These are phyloP conservation scores for Eulemur rufifrons DNA, from an alignment of 2,113 vertebrate genomes.

Conservation along the genomic window DNA sequence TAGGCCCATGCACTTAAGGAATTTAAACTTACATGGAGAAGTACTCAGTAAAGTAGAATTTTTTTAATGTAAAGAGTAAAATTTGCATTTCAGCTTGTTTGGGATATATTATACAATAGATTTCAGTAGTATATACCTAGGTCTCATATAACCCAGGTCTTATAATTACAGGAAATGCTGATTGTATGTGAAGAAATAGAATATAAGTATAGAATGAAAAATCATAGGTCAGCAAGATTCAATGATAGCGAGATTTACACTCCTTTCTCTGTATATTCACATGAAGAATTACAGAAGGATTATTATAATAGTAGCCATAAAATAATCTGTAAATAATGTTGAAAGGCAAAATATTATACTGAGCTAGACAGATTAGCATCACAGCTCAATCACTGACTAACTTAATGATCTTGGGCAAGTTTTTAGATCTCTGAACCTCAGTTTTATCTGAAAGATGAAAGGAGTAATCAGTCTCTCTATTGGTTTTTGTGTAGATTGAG, in stretches of 20 bases:
- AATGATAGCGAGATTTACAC: background rate
- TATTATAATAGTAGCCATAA: background rate
- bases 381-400: background rate
- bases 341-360: background rate
- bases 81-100: background rate
- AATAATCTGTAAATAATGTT: background rate
- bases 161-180: background rate
- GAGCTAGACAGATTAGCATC: background rate
- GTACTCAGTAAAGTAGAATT: background rate
- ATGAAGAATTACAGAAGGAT: background rate
- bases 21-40: background rate
- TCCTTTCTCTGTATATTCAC: background rate
- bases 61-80: constrained; percentile 1
- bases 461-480: background rate
- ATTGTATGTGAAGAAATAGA: background rate
- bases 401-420: background rate
- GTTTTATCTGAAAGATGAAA: background rate
- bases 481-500: background rate
- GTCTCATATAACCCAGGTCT: background rate
- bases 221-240: background rate
- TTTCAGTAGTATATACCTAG: background rate
- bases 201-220: background rate
- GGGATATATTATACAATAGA: background rate
- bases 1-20: background rate
- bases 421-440: background rate